Evolutionary conservation across 2,113 vertebrate species (phyloP), one percentile per base, ranked within the genome.

Genomic region (Turnix velox): DNA sequence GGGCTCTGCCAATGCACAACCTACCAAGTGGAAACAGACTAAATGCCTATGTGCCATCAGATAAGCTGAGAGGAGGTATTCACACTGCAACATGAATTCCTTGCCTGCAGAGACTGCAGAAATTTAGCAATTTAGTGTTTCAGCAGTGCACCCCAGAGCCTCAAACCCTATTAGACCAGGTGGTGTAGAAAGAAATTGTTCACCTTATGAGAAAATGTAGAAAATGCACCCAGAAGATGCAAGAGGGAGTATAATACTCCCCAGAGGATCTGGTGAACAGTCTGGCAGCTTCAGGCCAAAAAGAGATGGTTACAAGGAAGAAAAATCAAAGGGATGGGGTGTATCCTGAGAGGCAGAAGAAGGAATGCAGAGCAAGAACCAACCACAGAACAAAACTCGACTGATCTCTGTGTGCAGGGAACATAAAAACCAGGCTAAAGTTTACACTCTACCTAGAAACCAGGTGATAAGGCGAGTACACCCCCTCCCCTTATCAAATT

Each of bases 191-290:
- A 19, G 37, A 1, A 65, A 83, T 30, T 2, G 1, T 0, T 1
- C 3, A 1, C 31, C 9, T 0, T 0, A 28, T 0, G 2, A 62
- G 51, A 37, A 52, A 78, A 74, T 0, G 5, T 4, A 61, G 24
- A n/a, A 57, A 84, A 61, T 1, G 14, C 24, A 61, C 33, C 14
- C 2, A 27, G 49, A 28, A 72, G 27, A 48, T 31, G 23, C 42
- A 55, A 35, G 46, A 42, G 45, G 45, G 49, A 40, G 19, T 31
- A 12, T 9, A 25, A 48, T 6, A 88, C 10, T 16, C 35, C 10
- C 9, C 8, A 11, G 35, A 72, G 31, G 48, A 24, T 24, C 17
- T 81, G 37, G 19, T 39, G 39, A 61, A n/a, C 2, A 43, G 14
- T 28, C 57, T 22, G 16, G 58, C 12, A 71, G 65, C 69, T 75